Evolutionary conservation across 1,140 invertebrate species (phyloP).

Genomic region (Drosophila prosaltans): DNA sequence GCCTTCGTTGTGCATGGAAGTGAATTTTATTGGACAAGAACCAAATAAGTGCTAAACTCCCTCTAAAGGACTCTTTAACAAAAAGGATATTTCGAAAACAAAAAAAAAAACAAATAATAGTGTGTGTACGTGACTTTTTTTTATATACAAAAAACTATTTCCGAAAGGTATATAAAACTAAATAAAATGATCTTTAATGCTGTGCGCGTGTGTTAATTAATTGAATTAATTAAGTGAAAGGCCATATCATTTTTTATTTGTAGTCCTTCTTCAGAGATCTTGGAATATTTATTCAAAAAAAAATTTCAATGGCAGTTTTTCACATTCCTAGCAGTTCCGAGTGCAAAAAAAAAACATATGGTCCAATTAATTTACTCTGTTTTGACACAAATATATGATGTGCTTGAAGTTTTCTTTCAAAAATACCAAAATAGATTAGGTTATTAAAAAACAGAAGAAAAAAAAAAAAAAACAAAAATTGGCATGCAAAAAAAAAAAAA

Average conservation of each 20-base stretch:
- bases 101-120: neutral
- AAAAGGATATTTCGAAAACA: conserved; percentile 34
- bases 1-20: conserved; percentile 68
- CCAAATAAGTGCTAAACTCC: too few species aligned
- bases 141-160: neutral
- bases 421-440: conserved; percentile 61
- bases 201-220: neutral
- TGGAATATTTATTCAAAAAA: neutral
- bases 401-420: conserved; percentile 34
- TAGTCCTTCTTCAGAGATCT: neutral
- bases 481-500: conserved; percentile 47
- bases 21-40: conserved; percentile 20
- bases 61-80: neutral
- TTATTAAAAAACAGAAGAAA: conserved; percentile 59
- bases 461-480: conserved; percentile 64
- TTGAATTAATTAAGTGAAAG: neutral
- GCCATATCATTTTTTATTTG: neutral
- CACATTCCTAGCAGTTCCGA: conserved; percentile 29
- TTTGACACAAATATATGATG: conserved; percentile 50
- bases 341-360: conserved; percentile 60
- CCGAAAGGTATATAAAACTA: neutral
- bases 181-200: neutral
- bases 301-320: conserved; percentile 4
- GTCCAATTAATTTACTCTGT: conserved; percentile 68
- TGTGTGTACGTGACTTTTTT: neutral